Evolutionary conservation across 2,113 vertebrate genomes (phyloP), one percentile per base, ranked within the genome.

Genomic region (Genyomyrus donnyi): DNA sequence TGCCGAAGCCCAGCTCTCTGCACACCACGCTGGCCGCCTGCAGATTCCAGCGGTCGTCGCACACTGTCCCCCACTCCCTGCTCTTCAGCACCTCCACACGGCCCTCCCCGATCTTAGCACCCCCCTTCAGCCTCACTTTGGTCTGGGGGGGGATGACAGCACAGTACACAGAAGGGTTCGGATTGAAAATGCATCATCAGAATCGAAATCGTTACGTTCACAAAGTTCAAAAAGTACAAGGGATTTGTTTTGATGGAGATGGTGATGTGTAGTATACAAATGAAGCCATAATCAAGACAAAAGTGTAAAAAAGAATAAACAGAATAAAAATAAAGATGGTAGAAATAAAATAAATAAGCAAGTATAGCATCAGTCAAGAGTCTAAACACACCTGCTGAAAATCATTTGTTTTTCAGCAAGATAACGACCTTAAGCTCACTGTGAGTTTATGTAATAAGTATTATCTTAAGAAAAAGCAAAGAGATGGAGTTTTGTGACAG

Each of bases 1-100:
- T 98, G 90, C 98, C 98, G 0, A 98, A 99, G 91, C 98, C 98
- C 91, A 99, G 96, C 93, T 99, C 97, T 0, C 98, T 97, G 95
- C 98, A 99, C 91, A 98, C 97, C 13, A 99, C 97, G 0, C 97
- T 99, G 94, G 98, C 98, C 0, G 98, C 96, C 91, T 94, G 96
- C 91, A 98, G 95, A 94, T 95, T 97, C 98, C 98, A 99, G 92
- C 97, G 98, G 91, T 98, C 97, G 0, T 99, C 98, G 1, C 98
- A 99, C 91, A 99, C 94, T 0, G 98, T 98, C 52, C 98, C 98
- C 98, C 98, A 99, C 62, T 97, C 95, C n/a, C 90, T 96, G 90
- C 93, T 93, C 91, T 91, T 97, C 92, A 99, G 94, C 90, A 99
- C 97, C 94, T 99, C 98, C 0, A 99, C 97, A 0, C 98, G 96